Evolutionary conservation across 2,888 invertebrate genomes (phyloP).

Genomic region (Dryobotodes eremita): DNA sequence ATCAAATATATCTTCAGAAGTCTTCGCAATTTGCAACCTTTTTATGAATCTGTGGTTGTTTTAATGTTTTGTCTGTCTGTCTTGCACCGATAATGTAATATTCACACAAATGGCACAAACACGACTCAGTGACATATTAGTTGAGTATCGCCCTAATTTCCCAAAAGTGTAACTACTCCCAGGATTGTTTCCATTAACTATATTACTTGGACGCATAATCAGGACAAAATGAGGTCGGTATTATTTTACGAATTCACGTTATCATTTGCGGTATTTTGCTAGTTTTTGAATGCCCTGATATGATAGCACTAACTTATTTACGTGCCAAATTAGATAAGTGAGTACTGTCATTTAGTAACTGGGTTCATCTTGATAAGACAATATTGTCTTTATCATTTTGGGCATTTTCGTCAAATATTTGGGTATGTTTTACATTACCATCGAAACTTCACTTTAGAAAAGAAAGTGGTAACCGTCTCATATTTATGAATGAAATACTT

Average conservation of each 20-base stretch:
- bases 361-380: constrained; percentile 44
- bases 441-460: not conserved
- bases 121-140: constrained; percentile 34
- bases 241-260: constrained; percentile 51
- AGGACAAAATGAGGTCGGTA: constrained; percentile 58
- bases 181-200: constrained; percentile 63
- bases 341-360: constrained; percentile 30
- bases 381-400: constrained; percentile 33
- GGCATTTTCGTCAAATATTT: constrained; percentile 16
- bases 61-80: not conserved
- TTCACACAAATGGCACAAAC: not conserved
- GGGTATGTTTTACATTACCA: not conserved
- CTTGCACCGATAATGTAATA: not conserved
- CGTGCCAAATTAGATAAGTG: constrained; percentile 41
- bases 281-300: constrained; percentile 40
- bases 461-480: not conserved
- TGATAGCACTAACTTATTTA: constrained; percentile 34
- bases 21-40: not conserved
- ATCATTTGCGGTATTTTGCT: constrained; percentile 52
- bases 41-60: not conserved
- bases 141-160: constrained; percentile 54
- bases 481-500: constrained; percentile 27
- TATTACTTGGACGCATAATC: constrained; percentile 63
- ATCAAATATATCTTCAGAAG: not conserved
- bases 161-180: constrained; percentile 53